Evolutionary conservation across 2,797 vertebrate species (phyloP).

Genomic region (Acanthiza pusilla): DNA sequence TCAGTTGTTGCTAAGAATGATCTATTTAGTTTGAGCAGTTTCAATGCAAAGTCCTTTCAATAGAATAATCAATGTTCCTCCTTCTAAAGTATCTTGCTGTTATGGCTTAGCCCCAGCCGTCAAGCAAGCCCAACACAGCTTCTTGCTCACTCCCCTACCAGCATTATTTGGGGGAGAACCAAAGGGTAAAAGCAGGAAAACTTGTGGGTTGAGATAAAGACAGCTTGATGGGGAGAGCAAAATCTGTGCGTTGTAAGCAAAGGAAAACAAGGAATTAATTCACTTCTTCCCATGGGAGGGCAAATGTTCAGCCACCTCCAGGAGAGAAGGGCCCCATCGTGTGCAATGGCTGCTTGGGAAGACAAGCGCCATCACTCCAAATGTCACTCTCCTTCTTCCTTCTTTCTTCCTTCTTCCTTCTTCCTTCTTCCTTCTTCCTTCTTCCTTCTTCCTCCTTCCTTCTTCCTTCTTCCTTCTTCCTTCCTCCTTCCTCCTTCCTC

Average conservation of each 20-base stretch:
- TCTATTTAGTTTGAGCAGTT: not conserved
- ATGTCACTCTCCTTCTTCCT: too few species aligned
- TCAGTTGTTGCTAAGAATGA: not conserved
- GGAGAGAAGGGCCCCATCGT: too few species aligned
- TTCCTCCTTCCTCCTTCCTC: too few species aligned
- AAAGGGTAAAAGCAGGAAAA: not conserved
- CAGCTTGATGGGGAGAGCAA: not conserved
- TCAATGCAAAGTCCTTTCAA: not conserved
- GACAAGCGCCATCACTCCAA: not conserved
- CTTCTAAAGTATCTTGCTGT: not conserved
- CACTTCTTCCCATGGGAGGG: not conserved
- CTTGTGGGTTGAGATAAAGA: not conserved
- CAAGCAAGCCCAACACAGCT: not conserved
- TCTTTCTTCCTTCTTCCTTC: not conserved
- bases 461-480: not conserved
- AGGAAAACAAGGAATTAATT: not conserved
- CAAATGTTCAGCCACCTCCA: not conserved
- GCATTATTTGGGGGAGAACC: not conserved
- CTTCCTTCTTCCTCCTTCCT: not conserved
- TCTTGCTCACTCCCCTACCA: not conserved
- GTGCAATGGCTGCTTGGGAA: not conserved
- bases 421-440: not conserved
- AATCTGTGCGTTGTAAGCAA: not conserved
- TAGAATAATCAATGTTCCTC: not conserved
- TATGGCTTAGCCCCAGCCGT: not conserved